phyloP scores from a whole-genome alignment of 1,140 invertebrate genomes.

The Hermetia illucens region DNA sequence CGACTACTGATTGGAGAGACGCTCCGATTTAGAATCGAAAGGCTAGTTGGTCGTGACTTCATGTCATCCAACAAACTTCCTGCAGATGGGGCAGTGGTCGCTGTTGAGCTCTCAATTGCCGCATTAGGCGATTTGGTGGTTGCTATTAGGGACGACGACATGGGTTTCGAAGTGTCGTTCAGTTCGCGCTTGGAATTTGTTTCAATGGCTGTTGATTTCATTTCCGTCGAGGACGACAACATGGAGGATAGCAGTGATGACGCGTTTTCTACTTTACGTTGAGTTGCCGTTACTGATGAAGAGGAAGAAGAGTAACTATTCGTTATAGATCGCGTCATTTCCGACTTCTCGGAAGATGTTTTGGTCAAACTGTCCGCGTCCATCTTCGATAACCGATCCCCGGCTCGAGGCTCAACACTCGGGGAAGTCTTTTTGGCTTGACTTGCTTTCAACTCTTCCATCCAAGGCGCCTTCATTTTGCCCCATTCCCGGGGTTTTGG shows the following conservation, averaged over 20 bases:
- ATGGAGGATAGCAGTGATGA: too few relatives aligned
- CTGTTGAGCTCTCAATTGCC: too few relatives aligned
- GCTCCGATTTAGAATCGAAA: conserved; percentile 25
- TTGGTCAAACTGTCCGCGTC: conserved; percentile 17
- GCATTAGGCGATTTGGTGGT: too few relatives aligned
- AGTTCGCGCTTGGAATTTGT: too few relatives aligned
- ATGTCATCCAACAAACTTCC: conserved; percentile 12
- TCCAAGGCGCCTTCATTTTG: conserved; percentile 49
- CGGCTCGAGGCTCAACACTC: conserved; percentile 20
- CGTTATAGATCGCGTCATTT: not conserved
- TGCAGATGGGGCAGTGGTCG: too few relatives aligned
- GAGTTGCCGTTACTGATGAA: too few relatives aligned
- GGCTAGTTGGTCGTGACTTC: conserved; percentile 23
- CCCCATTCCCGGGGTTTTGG: conserved; percentile 39
- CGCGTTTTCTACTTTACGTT: too few relatives aligned
- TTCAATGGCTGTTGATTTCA: too few relatives aligned
- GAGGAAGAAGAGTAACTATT: not conserved
- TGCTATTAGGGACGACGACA: too few relatives aligned
- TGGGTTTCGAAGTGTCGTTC: too few relatives aligned
- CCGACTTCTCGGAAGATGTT: not conserved
- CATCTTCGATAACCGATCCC: conserved; percentile 16
- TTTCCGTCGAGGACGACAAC: too few relatives aligned
- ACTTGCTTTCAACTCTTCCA: conserved; percentile 50
- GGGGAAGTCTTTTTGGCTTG: conserved; percentile 41
- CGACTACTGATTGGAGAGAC: conserved; percentile 15